phyloP scores from a whole-genome alignment of 1,140 invertebrate species.

The Bombus consobrinus region DNA sequence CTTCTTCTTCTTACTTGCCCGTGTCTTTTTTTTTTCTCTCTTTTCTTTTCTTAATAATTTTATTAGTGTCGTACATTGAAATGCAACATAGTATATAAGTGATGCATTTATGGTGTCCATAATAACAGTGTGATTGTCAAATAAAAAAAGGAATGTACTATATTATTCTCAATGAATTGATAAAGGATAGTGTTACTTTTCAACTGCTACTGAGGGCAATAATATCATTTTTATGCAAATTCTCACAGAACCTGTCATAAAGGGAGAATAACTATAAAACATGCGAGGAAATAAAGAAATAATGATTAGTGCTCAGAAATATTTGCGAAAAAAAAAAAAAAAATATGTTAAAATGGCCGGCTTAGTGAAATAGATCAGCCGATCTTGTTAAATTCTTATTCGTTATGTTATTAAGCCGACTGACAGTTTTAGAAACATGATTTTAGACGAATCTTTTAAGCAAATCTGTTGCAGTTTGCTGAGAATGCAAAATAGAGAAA shows the following conservation, averaged over 20 bases:
- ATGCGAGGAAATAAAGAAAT: slow-evolving; percentile 24
- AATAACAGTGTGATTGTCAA: slow-evolving; percentile 30
- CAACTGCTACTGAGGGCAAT: slow-evolving; percentile 66
- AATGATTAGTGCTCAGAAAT: slow-evolving; percentile 41
- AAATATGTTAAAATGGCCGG: slow-evolving; percentile 58
- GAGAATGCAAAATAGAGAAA: slow-evolving; percentile 59
- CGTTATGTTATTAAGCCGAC: slow-evolving; percentile 72
- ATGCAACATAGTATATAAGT: slow-evolving; percentile 27
- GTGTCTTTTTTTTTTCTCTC: neutral
- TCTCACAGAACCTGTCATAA: slow-evolving; percentile 38
- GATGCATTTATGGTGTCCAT: slow-evolving; percentile 43
- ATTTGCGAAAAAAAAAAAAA: slow-evolving; percentile 22
- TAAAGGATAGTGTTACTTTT: slow-evolving; percentile 43
- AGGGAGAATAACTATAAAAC: slow-evolving; percentile 36
- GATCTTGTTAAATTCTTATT: slow-evolving; percentile 73
- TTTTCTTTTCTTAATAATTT: slow-evolving; percentile 24
- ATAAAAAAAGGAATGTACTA: slow-evolving; percentile 15
- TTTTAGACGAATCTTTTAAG: slow-evolving; percentile 75
- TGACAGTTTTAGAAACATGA: slow-evolving; percentile 72
- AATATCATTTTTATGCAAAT: slow-evolving; percentile 66
- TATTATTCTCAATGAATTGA: slow-evolving; percentile 36
- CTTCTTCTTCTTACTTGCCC: neutral
- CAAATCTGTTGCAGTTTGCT: slow-evolving; percentile 70
- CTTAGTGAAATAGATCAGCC: slow-evolving; percentile 59
- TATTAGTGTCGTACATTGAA: slow-evolving; percentile 22